A percentile compares a stretch with the other conserved stretches of the same genome.
Evolutionary conservation across 2,113 vertebrate genomes (phyloP).

Genomic region (Microtus pennsylvanicus): DNA sequence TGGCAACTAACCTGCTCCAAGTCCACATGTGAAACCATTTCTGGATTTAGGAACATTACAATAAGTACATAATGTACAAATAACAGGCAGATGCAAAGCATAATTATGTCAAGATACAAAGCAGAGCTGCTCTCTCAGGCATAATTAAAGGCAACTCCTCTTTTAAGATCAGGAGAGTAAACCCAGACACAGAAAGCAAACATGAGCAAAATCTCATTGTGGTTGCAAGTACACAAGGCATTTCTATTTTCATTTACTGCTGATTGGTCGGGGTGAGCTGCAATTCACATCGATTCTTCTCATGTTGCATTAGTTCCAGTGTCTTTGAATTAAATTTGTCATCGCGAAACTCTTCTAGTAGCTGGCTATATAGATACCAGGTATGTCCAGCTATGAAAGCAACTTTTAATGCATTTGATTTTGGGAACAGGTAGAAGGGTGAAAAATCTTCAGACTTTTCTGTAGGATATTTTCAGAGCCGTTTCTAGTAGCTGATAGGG

Average conservation of each 20-base stretch:
- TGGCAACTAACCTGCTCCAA: background rate
- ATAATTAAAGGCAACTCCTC: constrained; percentile 28
- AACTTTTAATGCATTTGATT: background rate
- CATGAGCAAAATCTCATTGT: background rate
- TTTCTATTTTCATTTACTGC: background rate
- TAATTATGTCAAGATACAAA: constrained; percentile 32
- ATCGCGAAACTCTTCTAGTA: background rate
- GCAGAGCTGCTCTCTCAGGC: background rate
- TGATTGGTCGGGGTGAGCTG: background rate
- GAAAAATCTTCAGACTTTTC: background rate
- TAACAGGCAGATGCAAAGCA: background rate
- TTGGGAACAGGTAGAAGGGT: too few relatives aligned
- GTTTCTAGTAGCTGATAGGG: background rate
- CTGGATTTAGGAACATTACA: background rate
- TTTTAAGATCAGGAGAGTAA: background rate
- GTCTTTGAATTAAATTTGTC: background rate
- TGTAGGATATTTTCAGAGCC: background rate
- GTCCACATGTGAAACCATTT: background rate
- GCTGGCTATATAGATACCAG: background rate
- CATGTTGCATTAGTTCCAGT: background rate
- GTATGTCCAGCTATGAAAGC: background rate
- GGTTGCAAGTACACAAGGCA: background rate
- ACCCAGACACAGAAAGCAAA: background rate
- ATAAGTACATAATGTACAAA: background rate
- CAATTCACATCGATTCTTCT: background rate